Evolutionary conservation across 2,797 vertebrate genomes (phyloP).

Genomic region (Halcyon chelicuti): DNA sequence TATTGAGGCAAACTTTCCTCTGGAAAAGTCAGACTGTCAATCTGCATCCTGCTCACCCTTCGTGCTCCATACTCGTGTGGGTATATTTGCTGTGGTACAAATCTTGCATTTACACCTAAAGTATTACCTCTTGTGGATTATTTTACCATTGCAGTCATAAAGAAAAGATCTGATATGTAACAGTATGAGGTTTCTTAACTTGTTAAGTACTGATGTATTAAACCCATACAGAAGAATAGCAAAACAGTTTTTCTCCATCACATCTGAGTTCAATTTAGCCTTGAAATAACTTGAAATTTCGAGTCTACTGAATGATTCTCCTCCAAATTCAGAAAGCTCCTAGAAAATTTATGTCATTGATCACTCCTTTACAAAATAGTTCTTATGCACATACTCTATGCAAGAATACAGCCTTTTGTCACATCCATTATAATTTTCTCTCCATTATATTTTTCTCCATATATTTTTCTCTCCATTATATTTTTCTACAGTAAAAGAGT

Average conservation of each 20-base stretch:
- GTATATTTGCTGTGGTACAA: neutral
- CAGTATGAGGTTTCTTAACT: neutral
- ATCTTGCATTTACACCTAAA: neutral
- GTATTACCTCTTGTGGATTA: neutral
- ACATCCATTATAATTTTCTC: neutral
- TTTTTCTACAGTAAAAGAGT: neutral
- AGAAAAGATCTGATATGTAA: neutral
- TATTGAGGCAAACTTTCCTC: neutral
- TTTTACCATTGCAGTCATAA: neutral
- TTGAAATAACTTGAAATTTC: neutral
- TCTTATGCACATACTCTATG: neutral
- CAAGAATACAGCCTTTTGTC: neutral
- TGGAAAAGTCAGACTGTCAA: neutral
- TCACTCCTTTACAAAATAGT: neutral
- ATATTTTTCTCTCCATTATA: neutral
- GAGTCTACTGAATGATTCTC: neutral
- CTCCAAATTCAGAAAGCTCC: neutral
- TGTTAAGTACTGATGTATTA: neutral
- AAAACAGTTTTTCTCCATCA: neutral
- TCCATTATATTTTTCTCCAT: neutral
- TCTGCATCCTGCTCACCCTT: neutral
- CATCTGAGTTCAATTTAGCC: neutral
- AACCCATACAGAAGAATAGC: neutral
- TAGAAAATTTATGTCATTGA: neutral
- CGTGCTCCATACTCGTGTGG: neutral